These are phyloP conservation scores for Zingel zingel DNA, from an alignment of 2,113 vertebrate genomes.

Conservation along the genomic window DNA sequence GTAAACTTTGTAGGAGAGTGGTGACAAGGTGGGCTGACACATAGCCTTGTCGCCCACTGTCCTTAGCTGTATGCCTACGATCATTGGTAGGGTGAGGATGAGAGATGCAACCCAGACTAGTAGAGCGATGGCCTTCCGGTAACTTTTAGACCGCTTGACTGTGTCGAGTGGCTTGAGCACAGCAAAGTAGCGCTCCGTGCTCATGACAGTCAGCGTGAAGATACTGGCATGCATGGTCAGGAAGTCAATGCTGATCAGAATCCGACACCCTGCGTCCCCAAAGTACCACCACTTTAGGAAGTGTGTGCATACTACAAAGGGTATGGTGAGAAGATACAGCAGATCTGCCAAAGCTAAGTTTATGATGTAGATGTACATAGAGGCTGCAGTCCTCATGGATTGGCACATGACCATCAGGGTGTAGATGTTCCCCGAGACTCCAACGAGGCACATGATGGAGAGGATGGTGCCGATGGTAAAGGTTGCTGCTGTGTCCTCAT, in stretches of 20 bases:
- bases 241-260: conserved; percentile 93
- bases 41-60: conserved; percentile 87
- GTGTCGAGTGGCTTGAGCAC: conserved; percentile 93
- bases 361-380: conserved; percentile 96
- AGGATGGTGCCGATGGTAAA: conserved; percentile 90
- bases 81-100: conserved; percentile 91
- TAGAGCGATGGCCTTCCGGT: conserved; percentile 91
- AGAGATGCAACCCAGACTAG: conserved; percentile 90
- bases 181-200: conserved; percentile 92
- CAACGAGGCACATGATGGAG: conserved; percentile 90
- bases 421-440: conserved; percentile 91
- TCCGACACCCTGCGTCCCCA: conserved; percentile 88
- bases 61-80: conserved; percentile 90
- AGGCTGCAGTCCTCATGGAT: conserved; percentile 89
- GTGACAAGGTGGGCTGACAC: conserved; percentile 89
- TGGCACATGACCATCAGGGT: conserved; percentile 94
- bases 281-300: conserved; percentile 94
- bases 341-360: conserved; percentile 92
- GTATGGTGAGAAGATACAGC: conserved; percentile 92
- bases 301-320: conserved; percentile 93
- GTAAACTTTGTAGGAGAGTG: conserved; percentile 89
- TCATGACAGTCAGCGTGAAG: conserved; percentile 94
- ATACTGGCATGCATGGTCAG: conserved; percentile 96
- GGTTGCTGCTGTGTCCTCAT: conserved; percentile 88
- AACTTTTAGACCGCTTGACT: conserved; percentile 92